phyloP scores from a whole-genome alignment of 2,113 vertebrate genomes.

The Upupa epops region DNA sequence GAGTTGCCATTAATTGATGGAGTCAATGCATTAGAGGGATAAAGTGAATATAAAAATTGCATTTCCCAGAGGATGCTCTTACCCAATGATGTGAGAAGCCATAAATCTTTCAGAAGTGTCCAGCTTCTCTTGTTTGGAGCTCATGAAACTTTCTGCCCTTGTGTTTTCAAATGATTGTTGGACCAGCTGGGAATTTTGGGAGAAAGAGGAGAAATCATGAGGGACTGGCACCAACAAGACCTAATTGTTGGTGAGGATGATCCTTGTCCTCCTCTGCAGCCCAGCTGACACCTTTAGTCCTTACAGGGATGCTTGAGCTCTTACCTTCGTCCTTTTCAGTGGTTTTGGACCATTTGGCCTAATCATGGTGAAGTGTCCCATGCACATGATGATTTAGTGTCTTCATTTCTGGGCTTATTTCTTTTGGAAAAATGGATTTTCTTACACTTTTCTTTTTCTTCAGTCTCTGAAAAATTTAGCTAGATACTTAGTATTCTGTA shows the following conservation, averaged over 20 bases:
- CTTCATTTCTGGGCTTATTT: background rate
- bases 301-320: background rate
- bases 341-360: background rate
- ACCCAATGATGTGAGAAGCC: background rate
- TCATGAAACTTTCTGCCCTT: background rate
- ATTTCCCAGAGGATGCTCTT: background rate
- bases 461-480: background rate
- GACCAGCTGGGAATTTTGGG: background rate
- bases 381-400: background rate
- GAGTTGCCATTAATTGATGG: background rate
- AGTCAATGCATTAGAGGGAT: background rate
- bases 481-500: background rate
- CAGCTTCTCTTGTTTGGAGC: background rate
- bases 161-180: background rate
- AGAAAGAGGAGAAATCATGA: background rate
- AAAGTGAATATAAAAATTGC: background rate
- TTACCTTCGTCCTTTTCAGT: background rate
- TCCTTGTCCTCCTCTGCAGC: background rate
- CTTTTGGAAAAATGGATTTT: background rate
- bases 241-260: background rate
- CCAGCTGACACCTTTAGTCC: background rate
- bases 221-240: background rate
- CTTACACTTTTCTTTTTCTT: background rate
- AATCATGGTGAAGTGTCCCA: background rate
- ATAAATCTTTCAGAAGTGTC: background rate